These are phyloP conservation scores for Momotus momota DNA, from an alignment of 2,797 vertebrate species.

Conservation along the genomic window DNA sequence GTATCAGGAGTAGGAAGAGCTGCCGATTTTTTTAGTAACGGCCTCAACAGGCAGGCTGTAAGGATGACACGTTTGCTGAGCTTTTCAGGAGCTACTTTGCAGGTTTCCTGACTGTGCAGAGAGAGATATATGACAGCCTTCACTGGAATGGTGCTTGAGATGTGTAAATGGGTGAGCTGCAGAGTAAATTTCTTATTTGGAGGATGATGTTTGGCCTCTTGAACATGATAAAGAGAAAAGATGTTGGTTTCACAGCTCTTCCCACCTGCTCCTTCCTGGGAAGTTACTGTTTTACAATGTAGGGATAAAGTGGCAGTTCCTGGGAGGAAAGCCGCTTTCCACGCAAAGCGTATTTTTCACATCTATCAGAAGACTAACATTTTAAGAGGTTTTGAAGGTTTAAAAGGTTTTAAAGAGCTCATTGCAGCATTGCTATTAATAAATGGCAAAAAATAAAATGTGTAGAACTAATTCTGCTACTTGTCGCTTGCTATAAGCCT, in stretches of 20 bases:
- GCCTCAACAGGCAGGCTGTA: not conserved
- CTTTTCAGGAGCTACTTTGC: not conserved
- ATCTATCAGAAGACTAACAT: not conserved
- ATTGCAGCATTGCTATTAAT: not conserved
- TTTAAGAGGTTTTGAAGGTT: not conserved
- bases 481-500: not conserved
- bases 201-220: not conserved
- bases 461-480: not conserved
- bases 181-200: not conserved
- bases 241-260: not conserved
- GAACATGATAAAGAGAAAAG: not conserved
- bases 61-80: not conserved
- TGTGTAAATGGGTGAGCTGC: not conserved
- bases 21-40: not conserved
- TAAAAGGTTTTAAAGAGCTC: not conserved
- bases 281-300: not conserved
- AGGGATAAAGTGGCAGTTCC: not conserved
- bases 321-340: not conserved
- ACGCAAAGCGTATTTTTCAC: not conserved
- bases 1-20: not conserved
- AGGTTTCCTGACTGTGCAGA: not conserved
- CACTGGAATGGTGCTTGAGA: not conserved
- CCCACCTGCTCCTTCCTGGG: not conserved
- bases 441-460: not conserved
- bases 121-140: not conserved